Conservation (phyloP, 1,140 invertebrate species). For the Heliconius hermathena region DNA sequence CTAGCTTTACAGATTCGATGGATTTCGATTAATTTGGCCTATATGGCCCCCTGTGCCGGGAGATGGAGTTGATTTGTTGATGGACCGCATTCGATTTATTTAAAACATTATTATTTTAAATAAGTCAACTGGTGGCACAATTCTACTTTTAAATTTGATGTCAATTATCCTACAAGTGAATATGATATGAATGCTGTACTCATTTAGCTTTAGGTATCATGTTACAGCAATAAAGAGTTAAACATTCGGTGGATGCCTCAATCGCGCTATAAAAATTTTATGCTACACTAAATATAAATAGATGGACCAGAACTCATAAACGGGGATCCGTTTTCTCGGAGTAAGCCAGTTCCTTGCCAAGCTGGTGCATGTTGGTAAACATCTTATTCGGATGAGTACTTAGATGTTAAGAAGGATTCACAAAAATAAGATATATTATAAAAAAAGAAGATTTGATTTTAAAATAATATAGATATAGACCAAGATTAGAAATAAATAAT, state of each 20-base stretch:
- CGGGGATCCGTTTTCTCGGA: not conserved
- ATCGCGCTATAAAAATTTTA: not conserved
- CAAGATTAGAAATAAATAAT: constrained; percentile 1
- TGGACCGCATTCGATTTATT: not conserved
- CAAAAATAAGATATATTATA: not conserved
- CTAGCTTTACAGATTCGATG: not conserved
- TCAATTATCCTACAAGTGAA: not conserved
- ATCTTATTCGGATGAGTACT: constrained; percentile 10
- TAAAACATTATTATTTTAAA: not conserved
- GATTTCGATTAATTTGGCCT: not conserved
- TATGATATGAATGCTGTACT: not conserved
- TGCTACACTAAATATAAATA: not conserved
- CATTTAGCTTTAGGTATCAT: not conserved
- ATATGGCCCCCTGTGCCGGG: not conserved
- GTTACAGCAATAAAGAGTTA: not conserved
- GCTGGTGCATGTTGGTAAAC: not conserved
- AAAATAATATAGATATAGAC: not conserved
- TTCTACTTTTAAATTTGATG: not conserved
- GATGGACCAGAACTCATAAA: not conserved
- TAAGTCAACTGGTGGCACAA: not conserved
- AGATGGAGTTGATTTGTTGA: not conserved
- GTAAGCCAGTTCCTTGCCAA: not conserved
- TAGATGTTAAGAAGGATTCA: not conserved
- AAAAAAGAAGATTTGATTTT: not conserved
- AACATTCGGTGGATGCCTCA: not conserved